A percentile compares a stretch with the other conserved stretches of the same genome.
phyloP scores from a whole-genome alignment of 2,888 invertebrate genomes.

The Baronia brevicornis region DNA sequence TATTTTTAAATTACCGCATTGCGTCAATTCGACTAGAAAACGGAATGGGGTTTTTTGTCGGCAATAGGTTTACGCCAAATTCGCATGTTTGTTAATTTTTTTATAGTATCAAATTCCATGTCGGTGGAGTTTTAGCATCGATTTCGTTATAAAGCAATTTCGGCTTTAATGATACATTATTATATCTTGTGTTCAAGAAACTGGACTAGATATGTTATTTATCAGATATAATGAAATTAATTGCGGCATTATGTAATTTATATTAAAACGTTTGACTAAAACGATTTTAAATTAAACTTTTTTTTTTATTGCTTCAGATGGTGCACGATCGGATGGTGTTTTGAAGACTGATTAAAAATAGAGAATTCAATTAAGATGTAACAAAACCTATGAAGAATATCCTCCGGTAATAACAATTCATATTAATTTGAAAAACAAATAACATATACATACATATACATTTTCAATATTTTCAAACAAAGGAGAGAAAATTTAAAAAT shows the following conservation, averaged over 20 bases:
- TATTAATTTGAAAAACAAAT: constrained; percentile 7
- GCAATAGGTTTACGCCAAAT: constrained; percentile 57
- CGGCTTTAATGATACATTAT: constrained; percentile 29
- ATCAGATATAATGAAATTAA: constrained; percentile 14
- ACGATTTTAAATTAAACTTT: constrained; percentile 31
- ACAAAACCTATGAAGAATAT: constrained; percentile 49
- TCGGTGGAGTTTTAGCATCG: constrained; percentile 26
- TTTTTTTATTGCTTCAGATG: constrained; percentile 59
- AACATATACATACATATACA: constrained; percentile 19
- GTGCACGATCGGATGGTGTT: constrained; percentile 48
- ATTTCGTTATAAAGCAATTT: constrained; percentile 56
- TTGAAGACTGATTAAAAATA: constrained; percentile 63
- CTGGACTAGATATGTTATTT: constrained; percentile 30
- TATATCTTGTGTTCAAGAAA: constrained; percentile 26
- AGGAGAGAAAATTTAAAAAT: constrained; percentile 57
- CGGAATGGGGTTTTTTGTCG: constrained; percentile 42
- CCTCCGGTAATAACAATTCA: constrained; percentile 40
- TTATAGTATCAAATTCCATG: constrained; percentile 32
- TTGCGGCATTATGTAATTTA: constrained; percentile 12
- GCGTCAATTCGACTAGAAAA: constrained; percentile 61
- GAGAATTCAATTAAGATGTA: constrained; percentile 54
- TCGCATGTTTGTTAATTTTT: constrained; percentile 47
- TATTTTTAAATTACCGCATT: constrained; percentile 70
- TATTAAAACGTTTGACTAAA: constrained; percentile 18
- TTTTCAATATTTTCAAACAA: constrained; percentile 51